Percentiles rank a stretch among this genome's conserved stretches.
These are phyloP conservation scores for Harmothoe impar DNA, from an alignment of 2,888 invertebrate species.

Conservation along the genomic window DNA sequence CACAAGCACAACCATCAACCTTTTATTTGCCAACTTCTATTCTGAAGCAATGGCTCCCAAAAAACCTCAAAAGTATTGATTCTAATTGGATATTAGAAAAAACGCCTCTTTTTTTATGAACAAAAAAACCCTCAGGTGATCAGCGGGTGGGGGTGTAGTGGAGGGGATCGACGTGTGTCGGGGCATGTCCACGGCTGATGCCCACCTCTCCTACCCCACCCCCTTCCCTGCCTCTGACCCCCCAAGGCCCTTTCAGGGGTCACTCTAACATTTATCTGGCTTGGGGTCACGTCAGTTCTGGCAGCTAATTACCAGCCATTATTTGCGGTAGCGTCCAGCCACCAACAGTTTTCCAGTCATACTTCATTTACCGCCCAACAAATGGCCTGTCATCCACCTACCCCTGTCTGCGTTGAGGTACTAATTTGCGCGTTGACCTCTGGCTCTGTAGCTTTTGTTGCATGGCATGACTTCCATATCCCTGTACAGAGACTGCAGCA, in stretches of 20 bases:
- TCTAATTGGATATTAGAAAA: too few species aligned
- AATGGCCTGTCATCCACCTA: constrained; percentile 2
- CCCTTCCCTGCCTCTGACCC: not conserved
- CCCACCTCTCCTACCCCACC: not conserved
- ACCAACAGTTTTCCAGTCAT: constrained; percentile 17
- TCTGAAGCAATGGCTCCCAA: too few species aligned
- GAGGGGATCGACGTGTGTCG: not conserved
- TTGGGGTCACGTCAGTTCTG: constrained; percentile 10
- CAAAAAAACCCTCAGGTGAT: not conserved
- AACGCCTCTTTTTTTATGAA: not conserved
- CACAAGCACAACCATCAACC: too few species aligned
- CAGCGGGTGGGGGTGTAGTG: not conserved
- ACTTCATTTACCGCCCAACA: constrained; percentile 32
- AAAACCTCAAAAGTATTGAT: too few species aligned
- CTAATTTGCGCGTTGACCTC: constrained; percentile 49
- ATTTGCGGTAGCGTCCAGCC: constrained; percentile 46
- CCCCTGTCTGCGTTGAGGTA: constrained; percentile 8
- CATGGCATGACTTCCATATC: not conserved
- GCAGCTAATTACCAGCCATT: constrained; percentile 40
- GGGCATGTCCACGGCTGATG: not conserved
- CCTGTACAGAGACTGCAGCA: not conserved
- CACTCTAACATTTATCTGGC: constrained; percentile 25
- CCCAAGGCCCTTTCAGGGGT: not conserved
- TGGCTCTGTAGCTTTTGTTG: not conserved
- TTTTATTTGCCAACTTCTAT: too few species aligned